Evolutionary conservation across 2,797 vertebrate species (phyloP).

Genomic region (Phoxinus dragarum): DNA sequence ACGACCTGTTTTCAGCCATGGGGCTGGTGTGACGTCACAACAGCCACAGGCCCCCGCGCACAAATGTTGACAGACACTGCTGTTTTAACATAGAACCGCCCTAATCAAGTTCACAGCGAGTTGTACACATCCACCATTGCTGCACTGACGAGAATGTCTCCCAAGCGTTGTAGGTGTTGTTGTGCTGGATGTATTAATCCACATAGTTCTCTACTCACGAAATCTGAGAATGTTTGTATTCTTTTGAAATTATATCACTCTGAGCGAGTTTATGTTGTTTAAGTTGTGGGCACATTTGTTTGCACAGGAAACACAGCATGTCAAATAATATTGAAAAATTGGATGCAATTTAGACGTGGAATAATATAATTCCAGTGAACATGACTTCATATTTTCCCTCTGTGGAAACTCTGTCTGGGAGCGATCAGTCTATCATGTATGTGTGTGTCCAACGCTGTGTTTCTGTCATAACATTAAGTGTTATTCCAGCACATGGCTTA

Average conservation of each 20-base stretch:
- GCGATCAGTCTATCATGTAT: slow-evolving; percentile 10
- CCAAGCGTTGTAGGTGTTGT: too few relatives aligned
- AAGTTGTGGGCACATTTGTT: slow-evolving; percentile 51
- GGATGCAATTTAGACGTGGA: slow-evolving; percentile 68
- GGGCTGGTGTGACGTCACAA: too few relatives aligned
- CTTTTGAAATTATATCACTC: background rate
- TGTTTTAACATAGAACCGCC: too few relatives aligned
- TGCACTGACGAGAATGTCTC: too few relatives aligned
- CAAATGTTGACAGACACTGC: too few relatives aligned
- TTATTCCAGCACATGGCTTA: background rate
- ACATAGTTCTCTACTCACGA: too few relatives aligned
- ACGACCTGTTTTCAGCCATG: too few relatives aligned
- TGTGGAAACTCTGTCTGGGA: slow-evolving; percentile 56
- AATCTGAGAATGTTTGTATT: background rate
- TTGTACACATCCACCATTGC: too few relatives aligned
- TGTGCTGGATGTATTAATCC: too few relatives aligned
- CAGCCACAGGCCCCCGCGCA: too few relatives aligned
- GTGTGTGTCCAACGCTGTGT: slow-evolving; percentile 14
- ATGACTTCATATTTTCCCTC: slow-evolving; percentile 70
- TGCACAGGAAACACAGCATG: slow-evolving; percentile 60
- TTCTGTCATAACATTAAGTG: background rate
- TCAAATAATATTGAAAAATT: slow-evolving; percentile 63
- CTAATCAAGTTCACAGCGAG: too few relatives aligned
- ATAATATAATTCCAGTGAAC: slow-evolving; percentile 67
- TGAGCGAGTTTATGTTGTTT: background rate